Percentiles rank a stretch among this genome's conserved stretches.
Evolutionary conservation across 2,113 vertebrate genomes (phyloP).

Genomic region (Cyphomyrus discorhynchus): DNA sequence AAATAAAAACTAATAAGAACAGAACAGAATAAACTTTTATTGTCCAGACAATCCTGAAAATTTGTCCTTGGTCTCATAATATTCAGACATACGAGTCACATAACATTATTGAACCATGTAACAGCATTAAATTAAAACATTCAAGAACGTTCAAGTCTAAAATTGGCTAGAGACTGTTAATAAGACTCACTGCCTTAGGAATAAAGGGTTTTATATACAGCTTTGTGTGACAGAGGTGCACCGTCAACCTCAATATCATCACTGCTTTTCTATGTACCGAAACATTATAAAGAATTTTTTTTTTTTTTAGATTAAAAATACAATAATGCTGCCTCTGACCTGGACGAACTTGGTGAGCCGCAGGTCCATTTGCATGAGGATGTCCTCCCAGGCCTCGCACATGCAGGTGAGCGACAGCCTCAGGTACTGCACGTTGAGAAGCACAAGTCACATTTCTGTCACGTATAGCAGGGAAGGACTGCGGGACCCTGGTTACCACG

Average conservation of each 20-base stretch:
- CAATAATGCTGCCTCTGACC: constrained; percentile 51
- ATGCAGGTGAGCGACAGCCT: constrained; percentile 88
- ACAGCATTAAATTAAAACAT: not conserved
- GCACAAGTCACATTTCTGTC: not conserved
- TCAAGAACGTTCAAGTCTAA: not conserved
- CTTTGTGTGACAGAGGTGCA: not conserved
- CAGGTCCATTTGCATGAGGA: constrained; percentile 95
- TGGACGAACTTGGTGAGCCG: constrained; percentile 96
- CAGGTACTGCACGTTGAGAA: constrained; percentile 68
- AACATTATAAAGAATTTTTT: not conserved
- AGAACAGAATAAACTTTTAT: not conserved
- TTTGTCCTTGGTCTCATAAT: not conserved
- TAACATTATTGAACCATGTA: not conserved
- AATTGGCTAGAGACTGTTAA: not conserved
- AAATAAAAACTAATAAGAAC: not conserved
- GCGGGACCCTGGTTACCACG: not conserved
- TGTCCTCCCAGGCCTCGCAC: constrained; percentile 98
- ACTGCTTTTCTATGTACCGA: not conserved
- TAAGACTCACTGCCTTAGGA: not conserved
- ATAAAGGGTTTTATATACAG: not conserved
- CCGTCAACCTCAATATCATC: not conserved
- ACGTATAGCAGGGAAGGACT: not conserved
- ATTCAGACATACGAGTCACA: not conserved
- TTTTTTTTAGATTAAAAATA: not conserved
- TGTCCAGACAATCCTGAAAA: not conserved